Evolutionary conservation across 2,888 invertebrate genomes (phyloP), one percentile per base, ranked within the genome.

Genomic region (Patella ulyssiponensis): DNA sequence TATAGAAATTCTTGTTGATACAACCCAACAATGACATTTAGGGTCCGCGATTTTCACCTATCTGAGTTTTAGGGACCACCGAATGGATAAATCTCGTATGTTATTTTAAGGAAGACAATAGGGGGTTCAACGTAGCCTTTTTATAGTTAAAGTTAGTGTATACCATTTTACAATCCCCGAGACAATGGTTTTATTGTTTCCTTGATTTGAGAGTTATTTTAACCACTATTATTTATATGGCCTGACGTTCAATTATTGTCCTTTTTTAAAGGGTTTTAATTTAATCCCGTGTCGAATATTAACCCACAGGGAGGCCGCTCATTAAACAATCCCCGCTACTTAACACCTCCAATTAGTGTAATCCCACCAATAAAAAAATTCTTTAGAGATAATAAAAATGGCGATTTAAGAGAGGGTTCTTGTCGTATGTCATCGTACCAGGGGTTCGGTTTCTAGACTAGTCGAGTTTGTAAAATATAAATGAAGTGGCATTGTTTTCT

Each of bases 241-340:
- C 20, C 64, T 64, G 64, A 64, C 64, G 64, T 64, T 20, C 23
- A 64, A 64, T 64, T 64, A 64, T 64, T 64, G 23, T 64, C 20
- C 64, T 64, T 23, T 64, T 44, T 64, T 23, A 64, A 64, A 64
- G 12, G 64, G 20, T 64, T 64, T 64, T 64, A 64, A 64, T 23
- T 64, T 64, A 64, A 64, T 64, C 64, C 20, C 23, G 64, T 64
- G 64, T 64, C 64, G 64, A 23, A 64, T 12, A 64, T 64, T 64
- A 64, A 64, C 64, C 64, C 20, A 44, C 44, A 64, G 64, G 64
- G 64, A 64, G 64, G 64, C 64, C 64, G 23, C 64, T 64, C 64
- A 64, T 12, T 23, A 23, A 64, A 64, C 64, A 64, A 64, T 64
- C 11, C 3, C 7, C 0, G 44, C 9, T 44, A 44, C 44, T 44